These are phyloP conservation scores for Drosophila setifemur DNA, from an alignment of 1,140 invertebrate species.

Conservation along the genomic window DNA sequence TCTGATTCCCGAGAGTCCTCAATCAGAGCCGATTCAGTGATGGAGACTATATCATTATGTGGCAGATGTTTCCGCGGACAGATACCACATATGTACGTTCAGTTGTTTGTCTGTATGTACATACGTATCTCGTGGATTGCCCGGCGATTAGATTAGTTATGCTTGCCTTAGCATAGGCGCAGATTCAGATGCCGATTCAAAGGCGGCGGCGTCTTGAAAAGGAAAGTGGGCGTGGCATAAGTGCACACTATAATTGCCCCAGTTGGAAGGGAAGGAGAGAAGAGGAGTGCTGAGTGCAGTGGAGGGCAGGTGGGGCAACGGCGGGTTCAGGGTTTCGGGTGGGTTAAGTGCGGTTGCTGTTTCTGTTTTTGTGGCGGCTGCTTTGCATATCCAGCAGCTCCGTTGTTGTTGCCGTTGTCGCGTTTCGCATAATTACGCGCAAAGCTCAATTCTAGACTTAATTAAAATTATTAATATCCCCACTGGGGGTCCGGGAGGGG, in stretches of 20 bases:
- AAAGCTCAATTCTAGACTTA: constrained; percentile 70
- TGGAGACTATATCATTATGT: too few species aligned
- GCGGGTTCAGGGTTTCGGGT: not conserved
- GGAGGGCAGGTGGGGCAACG: not conserved
- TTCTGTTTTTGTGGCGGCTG: too few species aligned
- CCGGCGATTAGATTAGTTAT: constrained; percentile 65
- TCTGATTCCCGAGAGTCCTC: too few species aligned
- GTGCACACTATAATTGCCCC: constrained; percentile 54
- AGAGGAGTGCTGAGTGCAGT: not conserved
- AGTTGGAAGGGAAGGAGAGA: not conserved
- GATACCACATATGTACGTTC: too few species aligned
- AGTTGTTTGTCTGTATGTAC: too few species aligned
- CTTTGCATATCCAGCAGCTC: constrained; percentile 45
- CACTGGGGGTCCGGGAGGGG: not conserved
- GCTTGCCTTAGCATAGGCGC: constrained; percentile 55
- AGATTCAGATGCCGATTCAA: not conserved
- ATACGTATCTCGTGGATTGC: not conserved
- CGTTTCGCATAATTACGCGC: constrained; percentile 79
- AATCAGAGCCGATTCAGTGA: too few species aligned
- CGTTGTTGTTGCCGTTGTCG: constrained; percentile 28
- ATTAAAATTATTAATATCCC: constrained; percentile 71
- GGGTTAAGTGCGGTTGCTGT: too few species aligned
- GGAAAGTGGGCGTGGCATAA: constrained; percentile 60
- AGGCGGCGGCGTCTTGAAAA: constrained; percentile 66
- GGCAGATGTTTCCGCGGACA: not conserved